Evolutionary conservation across 2,797 vertebrate genomes (phyloP), one percentile per base, ranked within the genome.

Genomic region (Enteromius afrohamiltoni): DNA sequence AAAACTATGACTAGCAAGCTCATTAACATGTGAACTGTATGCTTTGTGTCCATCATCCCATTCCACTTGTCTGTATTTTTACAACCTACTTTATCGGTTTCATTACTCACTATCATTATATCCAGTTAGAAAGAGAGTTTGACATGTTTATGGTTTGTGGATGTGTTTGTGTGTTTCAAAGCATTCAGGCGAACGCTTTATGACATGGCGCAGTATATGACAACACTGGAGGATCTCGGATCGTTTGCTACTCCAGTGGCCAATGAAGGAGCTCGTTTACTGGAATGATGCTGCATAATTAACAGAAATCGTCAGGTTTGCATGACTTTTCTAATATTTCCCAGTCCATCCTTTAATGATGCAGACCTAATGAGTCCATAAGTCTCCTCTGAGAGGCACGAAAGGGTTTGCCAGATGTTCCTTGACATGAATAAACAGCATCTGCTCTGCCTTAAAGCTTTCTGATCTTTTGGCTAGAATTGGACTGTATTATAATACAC

Each of bases 311-410:
- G 82, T 88, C 77, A 88, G 86, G 91, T 92, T 91, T 88, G 85
- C 77, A 84, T 91, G 93, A 91, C 84, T 84, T 67, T 88, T 89
- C 90, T 90, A 83, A 86, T 79, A 89, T 62, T 86, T 90, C 87
- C 93, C 89, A 85, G 91, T 93, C 90, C 89, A 88, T 92, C 77
- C 93, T 91, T 84, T 92, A 91, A 89, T 84, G 83, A 87, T 90
- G 86, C 85, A 88, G 42, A 88, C 87, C 90, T 93, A 95, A 94
- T 86, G 85, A 95, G 88, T 93, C 88, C 85, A 86, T 93, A 92
- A 92, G 86, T 94, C 95, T 94, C 91, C 88, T 91, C 86, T 87
- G 85, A 92, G 88, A 88, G 93, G 89, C 70, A 47, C 7, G 62
- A 77, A 82, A 81, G 90, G 88, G 58, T 85, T 85, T 60, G 29